Base-by-base conservation (phyloP, 1,140 invertebrate genomes). In the Drosophila sp. region DNA sequence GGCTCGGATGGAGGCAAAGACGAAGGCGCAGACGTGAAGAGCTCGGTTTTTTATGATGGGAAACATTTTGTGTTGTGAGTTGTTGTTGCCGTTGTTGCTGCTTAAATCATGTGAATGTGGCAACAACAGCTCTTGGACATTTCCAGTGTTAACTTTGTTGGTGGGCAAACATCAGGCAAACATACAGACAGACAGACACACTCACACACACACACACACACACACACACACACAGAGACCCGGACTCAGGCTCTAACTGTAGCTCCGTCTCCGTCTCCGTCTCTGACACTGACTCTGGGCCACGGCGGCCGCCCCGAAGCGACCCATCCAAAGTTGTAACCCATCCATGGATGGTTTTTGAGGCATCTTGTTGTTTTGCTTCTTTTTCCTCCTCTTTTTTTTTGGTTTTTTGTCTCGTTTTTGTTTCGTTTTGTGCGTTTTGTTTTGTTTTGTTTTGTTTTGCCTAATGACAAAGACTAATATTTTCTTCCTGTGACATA, bases 401-500 rank as follows among this genome's bases (percentile, higher is more conserved):
- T 27, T 46, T 27, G 45, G 38, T 54, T 43, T 69, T 48, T 46
- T 69, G 18, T 41, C 50, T 57, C 56, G 58, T 71, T 65, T 43
- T 69, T 56, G 54, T 75, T 71, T 72, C 67, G 71, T 81, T 90
- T 91, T 89, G 74, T 78, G 25, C 34, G 36, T 66, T 70, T 63
- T 48, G 66, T 63, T 74, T 65, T 59, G 58, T 73, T 71, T 72
- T 71, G 71, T 81, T 90, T 91, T 89, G 75, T 78, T 84, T 83
- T 83, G 76, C 83, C 83, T 91, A 91, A 91, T 91, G 80, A 91
- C 90, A 91, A 91, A 91, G 77, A 89, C 90, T 82, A 91, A 91
- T 91, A 91, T 91, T 91, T 90, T 91, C 90, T 91, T 91, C 90
- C 90, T 91, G 90, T 91, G 90, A 91, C 90, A 89, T 91, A 89